phyloP scores from a whole-genome alignment of 2,797 vertebrate species.

The Spondyliosoma cantharus region DNA sequence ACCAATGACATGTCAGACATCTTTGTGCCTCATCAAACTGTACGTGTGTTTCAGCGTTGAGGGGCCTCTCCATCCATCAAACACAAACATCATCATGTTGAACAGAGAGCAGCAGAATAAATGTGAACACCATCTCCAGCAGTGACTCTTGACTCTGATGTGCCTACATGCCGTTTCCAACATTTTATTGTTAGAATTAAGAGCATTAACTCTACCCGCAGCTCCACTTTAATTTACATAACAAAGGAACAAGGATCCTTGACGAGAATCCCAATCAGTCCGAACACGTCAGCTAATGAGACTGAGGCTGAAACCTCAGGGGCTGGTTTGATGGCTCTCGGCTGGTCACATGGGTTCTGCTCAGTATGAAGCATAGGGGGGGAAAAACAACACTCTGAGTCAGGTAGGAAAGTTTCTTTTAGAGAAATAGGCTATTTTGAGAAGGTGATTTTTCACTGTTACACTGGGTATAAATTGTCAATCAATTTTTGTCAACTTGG shows the following conservation, averaged over 20 bases:
- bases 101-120: conserved; percentile 36
- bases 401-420: conserved; percentile 37
- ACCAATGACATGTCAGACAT: background rate
- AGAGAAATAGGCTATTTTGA: conserved; percentile 50
- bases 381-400: background rate
- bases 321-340: conserved; percentile 22
- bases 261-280: conserved; percentile 49
- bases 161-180: conserved; percentile 35
- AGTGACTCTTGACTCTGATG: conserved; percentile 48
- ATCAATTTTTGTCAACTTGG: conserved; percentile 72
- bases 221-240: conserved; percentile 59
- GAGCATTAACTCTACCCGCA: conserved; percentile 28
- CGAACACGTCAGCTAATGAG: conserved; percentile 23
- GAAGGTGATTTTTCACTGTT: conserved; percentile 60
- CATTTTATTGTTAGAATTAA: conserved; percentile 48
- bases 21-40: conserved; percentile 21
- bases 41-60: conserved; percentile 23
- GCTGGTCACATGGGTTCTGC: conserved; percentile 18
- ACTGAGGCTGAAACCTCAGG: conserved; percentile 18
- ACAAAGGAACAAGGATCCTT: conserved; percentile 58
- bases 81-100: conserved; percentile 32
- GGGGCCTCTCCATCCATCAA: conserved; percentile 40
- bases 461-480: conserved; percentile 69
- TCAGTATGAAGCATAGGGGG: background rate
- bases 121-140: conserved; percentile 27